Percentiles rank a stretch among this genome's conserved stretches.
Evolutionary conservation across 2,888 invertebrate genomes (phyloP).

Genomic region (Leuctra nigra): DNA sequence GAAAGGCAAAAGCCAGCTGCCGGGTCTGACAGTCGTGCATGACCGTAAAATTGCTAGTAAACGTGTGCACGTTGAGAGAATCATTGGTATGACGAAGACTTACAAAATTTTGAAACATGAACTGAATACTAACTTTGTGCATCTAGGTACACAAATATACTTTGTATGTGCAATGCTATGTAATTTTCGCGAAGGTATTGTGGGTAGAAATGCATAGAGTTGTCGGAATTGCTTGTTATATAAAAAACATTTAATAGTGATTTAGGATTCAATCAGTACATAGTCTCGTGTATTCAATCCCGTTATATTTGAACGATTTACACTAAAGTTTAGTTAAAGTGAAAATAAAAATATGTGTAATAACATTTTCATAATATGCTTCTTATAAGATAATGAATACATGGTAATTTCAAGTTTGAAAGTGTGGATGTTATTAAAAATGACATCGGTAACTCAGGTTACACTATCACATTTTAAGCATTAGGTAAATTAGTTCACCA

Average conservation of each 20-base stretch:
- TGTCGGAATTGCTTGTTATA: neutral
- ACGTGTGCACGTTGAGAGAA: constrained; percentile 28
- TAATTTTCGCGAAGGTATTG: constrained; percentile 26
- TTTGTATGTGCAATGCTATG: constrained; percentile 28
- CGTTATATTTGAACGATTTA: too few relatives aligned
- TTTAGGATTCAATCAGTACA: too few relatives aligned
- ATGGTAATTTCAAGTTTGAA: too few relatives aligned
- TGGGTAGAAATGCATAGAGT: constrained; percentile 4
- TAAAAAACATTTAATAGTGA: neutral
- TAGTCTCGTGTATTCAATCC: too few relatives aligned
- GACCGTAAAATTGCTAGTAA: constrained; percentile 28
- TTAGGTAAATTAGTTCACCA: too few relatives aligned
- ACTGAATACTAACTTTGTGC: constrained; percentile 17
- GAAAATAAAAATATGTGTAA: too few relatives aligned
- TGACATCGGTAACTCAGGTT: too few relatives aligned
- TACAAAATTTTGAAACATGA: constrained; percentile 24
- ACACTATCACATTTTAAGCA: too few relatives aligned
- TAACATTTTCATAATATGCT: too few relatives aligned
- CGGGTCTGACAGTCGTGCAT: constrained; percentile 23
- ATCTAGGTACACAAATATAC: constrained; percentile 23
- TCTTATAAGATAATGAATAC: too few relatives aligned
- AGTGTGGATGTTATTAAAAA: too few relatives aligned
- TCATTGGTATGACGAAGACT: constrained; percentile 28
- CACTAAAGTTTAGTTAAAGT: too few relatives aligned
- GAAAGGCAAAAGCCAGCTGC: constrained; percentile 22